These are phyloP conservation scores for Belonocnema kinseyi DNA, from an alignment of 1,140 invertebrate genomes.

Conservation along the genomic window DNA sequence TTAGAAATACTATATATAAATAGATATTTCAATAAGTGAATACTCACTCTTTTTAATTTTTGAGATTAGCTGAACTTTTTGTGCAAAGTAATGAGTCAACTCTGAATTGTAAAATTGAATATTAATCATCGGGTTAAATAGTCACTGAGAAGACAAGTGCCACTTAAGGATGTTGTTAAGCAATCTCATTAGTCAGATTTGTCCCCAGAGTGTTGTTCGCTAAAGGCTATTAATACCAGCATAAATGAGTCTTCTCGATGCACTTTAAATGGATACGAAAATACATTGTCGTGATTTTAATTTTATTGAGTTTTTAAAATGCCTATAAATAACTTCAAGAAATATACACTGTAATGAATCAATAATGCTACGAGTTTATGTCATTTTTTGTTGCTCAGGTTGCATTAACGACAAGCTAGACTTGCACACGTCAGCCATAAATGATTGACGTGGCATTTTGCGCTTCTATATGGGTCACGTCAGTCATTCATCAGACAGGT, in stretches of 20 bases:
- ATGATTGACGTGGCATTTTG: constrained; percentile 29
- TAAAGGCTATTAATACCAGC: too few relatives aligned
- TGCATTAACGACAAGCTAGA: constrained; percentile 26
- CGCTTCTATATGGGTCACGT: constrained; percentile 26
- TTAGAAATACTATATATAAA: too few relatives aligned
- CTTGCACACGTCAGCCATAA: constrained; percentile 22
- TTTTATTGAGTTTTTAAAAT: too few relatives aligned
- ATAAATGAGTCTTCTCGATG: too few relatives aligned
- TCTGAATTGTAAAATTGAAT: constrained; percentile 23
- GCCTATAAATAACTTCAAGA: background rate
- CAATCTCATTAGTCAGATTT: constrained; percentile 16
- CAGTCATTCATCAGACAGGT: constrained; percentile 25
- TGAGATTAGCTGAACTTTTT: too few relatives aligned
- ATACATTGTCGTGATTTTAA: too few relatives aligned
- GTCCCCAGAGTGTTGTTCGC: background rate
- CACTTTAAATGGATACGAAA: too few relatives aligned
- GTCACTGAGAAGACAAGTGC: background rate
- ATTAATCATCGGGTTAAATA: constrained; percentile 7
- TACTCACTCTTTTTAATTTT: too few relatives aligned
- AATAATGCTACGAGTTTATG: constrained; percentile 2
- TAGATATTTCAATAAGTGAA: too few relatives aligned
- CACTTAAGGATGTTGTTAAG: background rate
- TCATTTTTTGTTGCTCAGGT: constrained; percentile 22
- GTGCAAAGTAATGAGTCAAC: too few relatives aligned
- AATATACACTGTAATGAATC: background rate